These are phyloP conservation scores for Lasioglossum malachurum DNA, from an alignment of 2,888 invertebrate species.

Conservation along the genomic window DNA sequence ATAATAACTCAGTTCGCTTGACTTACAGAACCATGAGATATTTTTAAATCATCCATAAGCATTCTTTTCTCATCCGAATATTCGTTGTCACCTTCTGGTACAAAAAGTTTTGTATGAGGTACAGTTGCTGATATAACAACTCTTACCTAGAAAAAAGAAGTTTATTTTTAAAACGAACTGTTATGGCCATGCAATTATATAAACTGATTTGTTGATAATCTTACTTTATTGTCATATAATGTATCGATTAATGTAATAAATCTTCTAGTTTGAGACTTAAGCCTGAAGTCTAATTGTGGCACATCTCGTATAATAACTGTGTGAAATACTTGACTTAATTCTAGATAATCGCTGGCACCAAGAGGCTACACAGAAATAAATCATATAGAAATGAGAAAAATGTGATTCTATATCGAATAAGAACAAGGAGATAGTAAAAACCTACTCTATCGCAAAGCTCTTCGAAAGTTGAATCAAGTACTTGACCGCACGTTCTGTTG, in stretches of 20 bases:
- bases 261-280: conserved; percentile 95
- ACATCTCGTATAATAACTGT: conserved; percentile 96
- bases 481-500: conserved; percentile 95
- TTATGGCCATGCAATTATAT: conserved; percentile 59
- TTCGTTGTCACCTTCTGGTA: conserved; percentile 85
- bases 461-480: conserved; percentile 94
- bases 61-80: conserved; percentile 92
- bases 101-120: conserved; percentile 91
- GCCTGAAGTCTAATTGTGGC: conserved; percentile 92
- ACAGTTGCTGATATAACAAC: conserved; percentile 94
- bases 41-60: conserved; percentile 98
- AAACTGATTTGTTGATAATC: conserved; percentile 9
- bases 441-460: conserved; percentile 96
- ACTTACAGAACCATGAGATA: conserved; percentile 90
- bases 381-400: neutral
- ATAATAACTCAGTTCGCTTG: conserved; percentile 5
- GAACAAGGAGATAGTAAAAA: neutral
- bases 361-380: conserved; percentile 87
- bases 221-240: conserved; percentile 96
- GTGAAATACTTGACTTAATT: conserved; percentile 97
- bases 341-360: conserved; percentile 97
- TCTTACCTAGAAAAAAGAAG: conserved; percentile 86
- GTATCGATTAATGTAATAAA: conserved; percentile 99
- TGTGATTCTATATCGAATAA: neutral
- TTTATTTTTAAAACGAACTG: conserved; percentile 5